These are phyloP conservation scores for Ceratoteleas bidentatus DNA, from an alignment of 1,140 invertebrate species.

Conservation along the genomic window DNA sequence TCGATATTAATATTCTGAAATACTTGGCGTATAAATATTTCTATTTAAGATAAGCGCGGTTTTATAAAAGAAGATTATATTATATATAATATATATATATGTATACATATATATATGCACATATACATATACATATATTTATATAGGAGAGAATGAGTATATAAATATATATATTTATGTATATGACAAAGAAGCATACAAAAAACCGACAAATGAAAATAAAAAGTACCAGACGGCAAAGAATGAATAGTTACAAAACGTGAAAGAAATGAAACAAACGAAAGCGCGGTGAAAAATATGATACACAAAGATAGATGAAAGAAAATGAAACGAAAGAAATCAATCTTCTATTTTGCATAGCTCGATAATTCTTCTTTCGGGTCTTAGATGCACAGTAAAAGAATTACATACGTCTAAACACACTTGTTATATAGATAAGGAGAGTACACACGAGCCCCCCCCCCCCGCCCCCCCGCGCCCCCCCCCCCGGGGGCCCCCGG, in stretches of 20 bases:
- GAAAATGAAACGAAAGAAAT: too few relatives aligned
- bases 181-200: constrained; percentile 67
- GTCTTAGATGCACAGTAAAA: constrained; percentile 79
- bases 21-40: too few relatives aligned
- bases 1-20: too few relatives aligned
- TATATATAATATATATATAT: too few relatives aligned
- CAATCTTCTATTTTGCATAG: constrained; percentile 81
- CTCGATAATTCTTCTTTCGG: constrained; percentile 78
- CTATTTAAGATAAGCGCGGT: too few relatives aligned
- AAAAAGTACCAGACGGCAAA: constrained; percentile 23
- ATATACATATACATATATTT: too few relatives aligned
- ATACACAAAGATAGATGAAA: too few relatives aligned
- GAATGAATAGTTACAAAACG: constrained; percentile 70
- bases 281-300: too few relatives aligned
- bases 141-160: constrained; percentile 62
- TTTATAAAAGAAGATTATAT: too few relatives aligned
- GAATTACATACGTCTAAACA: constrained; percentile 75
- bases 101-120: too few relatives aligned
- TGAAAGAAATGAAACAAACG: too few relatives aligned
- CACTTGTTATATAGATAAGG: constrained; percentile 68
- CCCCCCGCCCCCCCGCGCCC: constrained; percentile 4
- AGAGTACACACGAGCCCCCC: constrained; percentile 51
- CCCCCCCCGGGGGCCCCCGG: too few relatives aligned
- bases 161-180: constrained; percentile 73
- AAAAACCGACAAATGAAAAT: constrained; percentile 57